Base-by-base conservation (phyloP, 1,140 invertebrate genomes). In the Planococcus citri region DNA sequence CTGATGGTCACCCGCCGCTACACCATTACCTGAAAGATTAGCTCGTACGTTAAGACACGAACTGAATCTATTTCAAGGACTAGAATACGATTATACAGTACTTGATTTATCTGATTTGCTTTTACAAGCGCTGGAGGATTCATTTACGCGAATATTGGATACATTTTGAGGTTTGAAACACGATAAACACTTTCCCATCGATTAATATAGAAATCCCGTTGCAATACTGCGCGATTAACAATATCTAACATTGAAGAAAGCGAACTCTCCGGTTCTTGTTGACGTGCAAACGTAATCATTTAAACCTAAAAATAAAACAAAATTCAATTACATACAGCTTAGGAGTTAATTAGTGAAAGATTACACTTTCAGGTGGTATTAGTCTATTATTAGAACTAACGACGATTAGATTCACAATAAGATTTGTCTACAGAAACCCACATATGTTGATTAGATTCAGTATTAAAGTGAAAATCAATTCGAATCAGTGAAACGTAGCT, bases 101-200 rank as follows among this genome's bases (percentile, higher is more conserved):
- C 57, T 27, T 21, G 17, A 27, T 57, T 69, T 69, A 20, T 69
- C 33, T 17, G 37, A 21, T 57, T 70, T 33, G 17, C 27, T 64
- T 27, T 70, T 29, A 27, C 8, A 27, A 17, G 51, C n/a, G 57
- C 27, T 70, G 9, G 22, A 14, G 14, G 51, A 27, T 27, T 70
- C 29, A 37, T 29, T 60, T 12, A 60, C 51, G n/a, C 57, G 27
- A 29, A 6, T 27, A 25, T 61, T 25, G 9, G 69, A 27, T 6
- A 64, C 60, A 24, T 57, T 70, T 25, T 51, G 51, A 60, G 60
- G n/a, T 60, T 61, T 58, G 29, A 61, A 70, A 60, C 69, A 70
- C 64, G 69, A 70, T 68, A 69, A 73, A 68, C 58, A 33, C 24
- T 68, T 71, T 67, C 51, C 60, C 60, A 71, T 71, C 69, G 57